Base-by-base conservation (phyloP, 1,140 invertebrate genomes). In the Nasonia vitripennis region DNA sequence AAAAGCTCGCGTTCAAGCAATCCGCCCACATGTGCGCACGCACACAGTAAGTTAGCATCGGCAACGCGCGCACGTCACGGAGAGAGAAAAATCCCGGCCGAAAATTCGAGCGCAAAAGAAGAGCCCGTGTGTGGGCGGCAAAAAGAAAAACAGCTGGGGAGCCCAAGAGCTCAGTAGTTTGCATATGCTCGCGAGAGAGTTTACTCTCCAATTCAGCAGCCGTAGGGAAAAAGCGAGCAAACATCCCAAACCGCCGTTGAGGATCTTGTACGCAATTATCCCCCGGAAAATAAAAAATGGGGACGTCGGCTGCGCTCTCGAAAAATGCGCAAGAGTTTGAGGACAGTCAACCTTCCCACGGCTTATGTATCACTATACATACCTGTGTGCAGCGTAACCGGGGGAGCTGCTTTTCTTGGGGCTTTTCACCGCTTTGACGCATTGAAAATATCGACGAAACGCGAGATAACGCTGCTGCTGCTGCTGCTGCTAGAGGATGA, bases 221-320 rank as follows among this genome's bases (percentile, higher is more conserved):
- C 10, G 68, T 62, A 31, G 68, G 31, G 23, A 71, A 34, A 71
- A 71, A 31, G 73, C 20, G 73, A 75, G 73, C 37, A 75, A 75
- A 75, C 73, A 45, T 75, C 10, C 9, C 7, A 62, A 62, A 71
- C 68, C 68, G 27, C 27, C 17, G 17, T n/a, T 1, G 37, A 75
- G 73, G 73, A 75, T 75, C 37, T 75, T 75, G 37, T 31, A 11
- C 73, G 73, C 73, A 75, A 75, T 75, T 75, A 75, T 37, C 3
- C 1, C 2, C 11, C 23, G 27, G 68, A 23, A 17, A 12, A 17
- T 12, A 31, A 71, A 71, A 11, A 71, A 31, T 11, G 5, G 2
- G 23, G 23, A 31, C 34, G 34, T 34, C 34, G 20, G 31, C 11
- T 11, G 10, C 68, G 68, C 27, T 71, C 68, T 71, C 68, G 23